Percentiles rank a stretch among this genome's conserved stretches.
phyloP scores from a whole-genome alignment of 2,888 invertebrate species.

The Scrobipalpa atriplicella region DNA sequence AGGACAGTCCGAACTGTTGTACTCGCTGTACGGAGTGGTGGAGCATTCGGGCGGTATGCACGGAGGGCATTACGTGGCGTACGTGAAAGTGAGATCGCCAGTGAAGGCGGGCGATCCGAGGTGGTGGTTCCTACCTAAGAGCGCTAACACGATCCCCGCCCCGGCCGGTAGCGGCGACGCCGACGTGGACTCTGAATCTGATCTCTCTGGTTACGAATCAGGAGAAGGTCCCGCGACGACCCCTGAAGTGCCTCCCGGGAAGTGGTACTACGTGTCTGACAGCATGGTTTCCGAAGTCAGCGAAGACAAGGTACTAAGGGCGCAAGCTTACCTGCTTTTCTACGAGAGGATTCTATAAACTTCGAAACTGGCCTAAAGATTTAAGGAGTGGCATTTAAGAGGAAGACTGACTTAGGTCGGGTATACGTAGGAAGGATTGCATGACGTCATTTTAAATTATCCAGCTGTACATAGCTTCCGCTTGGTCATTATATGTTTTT shows the following conservation, averaged over 20 bases:
- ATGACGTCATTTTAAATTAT: conserved; percentile 40
- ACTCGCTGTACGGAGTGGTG: conserved; percentile 97
- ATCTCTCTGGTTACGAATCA: conserved; percentile 80
- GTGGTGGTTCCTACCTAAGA: conserved; percentile 88
- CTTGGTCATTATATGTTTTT: conserved; percentile 27
- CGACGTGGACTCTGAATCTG: conserved; percentile 80
- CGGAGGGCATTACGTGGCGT: conserved; percentile 95
- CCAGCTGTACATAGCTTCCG: conserved; percentile 63
- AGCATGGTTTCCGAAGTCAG: conserved; percentile 91
- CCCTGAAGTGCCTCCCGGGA: conserved; percentile 83
- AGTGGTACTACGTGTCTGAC: conserved; percentile 98
- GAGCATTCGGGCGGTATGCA: conserved; percentile 96
- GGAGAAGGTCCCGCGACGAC: conserved; percentile 68
- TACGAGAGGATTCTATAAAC: conserved; percentile 94
- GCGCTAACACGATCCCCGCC: conserved; percentile 78
- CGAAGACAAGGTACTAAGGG: conserved; percentile 90
- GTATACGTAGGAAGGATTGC: conserved; percentile 42
- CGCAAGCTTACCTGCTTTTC: conserved; percentile 97
- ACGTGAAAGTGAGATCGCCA: conserved; percentile 92
- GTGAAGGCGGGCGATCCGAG: conserved; percentile 85
- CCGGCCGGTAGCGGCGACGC: conserved; percentile 68
- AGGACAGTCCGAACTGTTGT: conserved; percentile 88
- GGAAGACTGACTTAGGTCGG: conserved; percentile 62
- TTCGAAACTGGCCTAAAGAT: conserved; percentile 46
- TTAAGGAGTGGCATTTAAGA: conserved; percentile 64